Evolutionary conservation across 2,797 vertebrate species (phyloP), one percentile per base, ranked within the genome.

Genomic region (Enteromius afrohamiltoni): DNA sequence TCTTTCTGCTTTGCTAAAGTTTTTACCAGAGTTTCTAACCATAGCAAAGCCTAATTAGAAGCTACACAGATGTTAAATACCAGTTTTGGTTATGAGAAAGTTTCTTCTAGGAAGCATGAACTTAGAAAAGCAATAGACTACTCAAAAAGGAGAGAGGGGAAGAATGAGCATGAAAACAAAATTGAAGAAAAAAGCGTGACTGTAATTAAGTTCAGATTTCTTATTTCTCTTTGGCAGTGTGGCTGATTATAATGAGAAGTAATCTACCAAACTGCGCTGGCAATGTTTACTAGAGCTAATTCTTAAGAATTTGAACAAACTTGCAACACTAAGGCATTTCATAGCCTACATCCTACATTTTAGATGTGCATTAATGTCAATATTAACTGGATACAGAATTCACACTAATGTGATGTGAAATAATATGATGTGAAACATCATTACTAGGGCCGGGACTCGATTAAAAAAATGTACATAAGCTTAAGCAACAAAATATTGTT

Each of bases 21-120:
- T 42, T 68, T 84, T 91, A 85, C 88, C 88, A 83, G 88, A 88
- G 87, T 88, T 87, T 81, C 85, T 88, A 89, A 90, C 87, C 83
- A 85, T 90, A 90, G 83, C 85, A 71, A 88, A 29, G 83, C 88
- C 77, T 92, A 90, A 93, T 93, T 92, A 92, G 86, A 90, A 91
- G 85, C 84, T 90, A 79, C 85, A 83, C 86, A 45, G 79, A 71
- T 76, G 86, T 87, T 90, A 89, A 91, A 89, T 89, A 88, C 88
- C 88, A 89, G 87, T 85, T 88, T 88, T 80, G 85, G 89, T 71
- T 91, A 83, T 80, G 68, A 87, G 80, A 86, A 87, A 88, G 90
- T 89, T 92, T 89, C 89, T 83, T 88, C 91, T 90, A 83, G 90
- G 91, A 92, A 92, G 83, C 77, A 86, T 89, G 37, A 86, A 84